These are phyloP conservation scores for Nomada lathburiana DNA, from an alignment of 2,888 invertebrate genomes.

Conservation along the genomic window DNA sequence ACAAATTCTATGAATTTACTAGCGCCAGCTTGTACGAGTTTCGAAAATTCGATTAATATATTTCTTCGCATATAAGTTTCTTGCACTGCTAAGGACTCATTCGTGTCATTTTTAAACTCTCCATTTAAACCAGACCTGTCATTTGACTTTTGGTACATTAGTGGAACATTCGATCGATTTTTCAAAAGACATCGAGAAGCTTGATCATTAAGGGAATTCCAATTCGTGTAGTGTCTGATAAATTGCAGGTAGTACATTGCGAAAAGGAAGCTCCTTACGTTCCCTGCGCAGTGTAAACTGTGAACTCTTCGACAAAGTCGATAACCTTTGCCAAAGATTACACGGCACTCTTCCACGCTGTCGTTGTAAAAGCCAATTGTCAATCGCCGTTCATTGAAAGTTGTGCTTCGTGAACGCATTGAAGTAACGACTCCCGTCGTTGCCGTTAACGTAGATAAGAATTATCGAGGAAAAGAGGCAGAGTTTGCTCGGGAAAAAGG, in stretches of 20 bases:
- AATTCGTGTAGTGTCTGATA: slow-evolving; percentile 25
- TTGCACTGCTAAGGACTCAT: no score
- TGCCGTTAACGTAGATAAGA: slow-evolving; percentile 44
- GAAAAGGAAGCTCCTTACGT: slow-evolving; percentile 36
- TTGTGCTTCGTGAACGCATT: slow-evolving; percentile 18
- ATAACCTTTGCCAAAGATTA: slow-evolving; percentile 36
- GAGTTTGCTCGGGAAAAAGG: background rate
- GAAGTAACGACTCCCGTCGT: slow-evolving; percentile 33
- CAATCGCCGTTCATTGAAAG: slow-evolving; percentile 21
- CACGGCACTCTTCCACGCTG: slow-evolving; percentile 27
- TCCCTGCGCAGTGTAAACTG: slow-evolving; percentile 22
- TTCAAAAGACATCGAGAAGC: background rate
- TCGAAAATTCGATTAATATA: no score
- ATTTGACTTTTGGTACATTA: background rate
- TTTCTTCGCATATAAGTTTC: no score
- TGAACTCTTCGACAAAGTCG: slow-evolving; percentile 21
- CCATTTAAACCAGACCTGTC: background rate
- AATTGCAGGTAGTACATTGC: slow-evolving; percentile 22
- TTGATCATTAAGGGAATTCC: slow-evolving; percentile 41
- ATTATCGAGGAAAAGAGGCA: slow-evolving; percentile 21
- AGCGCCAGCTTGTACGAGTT: no score
- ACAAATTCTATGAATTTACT: no score
- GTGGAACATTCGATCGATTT: slow-evolving; percentile 9
- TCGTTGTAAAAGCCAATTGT: slow-evolving; percentile 18
- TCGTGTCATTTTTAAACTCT: no score